Conservation (phyloP, 2,888 invertebrate genomes). For the Micropterix aruncella region DNA sequence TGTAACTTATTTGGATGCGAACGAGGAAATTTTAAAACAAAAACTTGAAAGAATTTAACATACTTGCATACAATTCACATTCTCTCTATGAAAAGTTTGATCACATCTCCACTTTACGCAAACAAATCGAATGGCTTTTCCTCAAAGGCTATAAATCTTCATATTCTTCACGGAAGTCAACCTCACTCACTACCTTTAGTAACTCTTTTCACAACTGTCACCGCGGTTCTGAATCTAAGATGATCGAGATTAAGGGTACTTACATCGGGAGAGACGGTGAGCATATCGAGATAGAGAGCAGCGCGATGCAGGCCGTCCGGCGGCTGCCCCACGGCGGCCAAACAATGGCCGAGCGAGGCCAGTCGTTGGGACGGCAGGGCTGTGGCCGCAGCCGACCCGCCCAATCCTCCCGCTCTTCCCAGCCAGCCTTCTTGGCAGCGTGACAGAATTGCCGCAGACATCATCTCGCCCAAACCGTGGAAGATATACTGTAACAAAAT, state of each 20-base stretch:
- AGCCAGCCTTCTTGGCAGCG: constrained; percentile 19
- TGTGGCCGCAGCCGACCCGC: constrained; percentile 5
- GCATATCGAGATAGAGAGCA: constrained; percentile 74
- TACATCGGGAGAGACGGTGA: constrained; percentile 71
- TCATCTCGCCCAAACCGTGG: constrained; percentile 76
- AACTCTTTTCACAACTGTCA: constrained; percentile 1
- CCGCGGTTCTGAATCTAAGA: no score
- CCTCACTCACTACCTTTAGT: constrained; percentile 3
- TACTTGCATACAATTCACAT: no score
- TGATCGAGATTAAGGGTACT: constrained; percentile 14
- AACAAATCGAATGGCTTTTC: no score
- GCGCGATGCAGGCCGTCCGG: constrained; percentile 64
- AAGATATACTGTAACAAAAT: constrained; percentile 71
- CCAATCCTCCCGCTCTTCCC: constrained; percentile 5
- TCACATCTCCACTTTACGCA: no score
- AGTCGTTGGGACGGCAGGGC: constrained; percentile 14
- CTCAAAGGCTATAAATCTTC: no score
- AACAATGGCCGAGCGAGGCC: constrained; percentile 28
- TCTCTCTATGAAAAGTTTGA: no score
- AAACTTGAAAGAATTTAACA: no score
- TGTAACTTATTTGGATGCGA: no score
- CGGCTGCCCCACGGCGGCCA: constrained; percentile 28
- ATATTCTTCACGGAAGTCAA: no score
- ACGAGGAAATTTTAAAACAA: no score
- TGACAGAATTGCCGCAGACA: constrained; percentile 51